Percentiles rank a stretch among this genome's conserved stretches.
These are phyloP conservation scores for Diabrotica undecimpunctata DNA, from an alignment of 1,140 invertebrate genomes.

Conservation along the genomic window DNA sequence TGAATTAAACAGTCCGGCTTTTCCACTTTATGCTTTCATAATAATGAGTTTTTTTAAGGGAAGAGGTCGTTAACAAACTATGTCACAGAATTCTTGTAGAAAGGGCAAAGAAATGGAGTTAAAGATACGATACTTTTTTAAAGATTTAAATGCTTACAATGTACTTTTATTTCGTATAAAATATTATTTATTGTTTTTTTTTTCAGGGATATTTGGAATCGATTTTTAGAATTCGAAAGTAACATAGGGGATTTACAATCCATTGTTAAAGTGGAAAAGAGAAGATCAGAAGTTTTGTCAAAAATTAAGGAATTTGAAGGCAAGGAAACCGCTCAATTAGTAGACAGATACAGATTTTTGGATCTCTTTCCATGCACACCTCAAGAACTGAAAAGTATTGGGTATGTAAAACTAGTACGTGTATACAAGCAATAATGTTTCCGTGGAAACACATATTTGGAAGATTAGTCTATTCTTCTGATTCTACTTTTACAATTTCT, in stretches of 20 bases:
- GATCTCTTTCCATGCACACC: conserved; percentile 89
- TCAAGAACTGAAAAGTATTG: conserved; percentile 84
- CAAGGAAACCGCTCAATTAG: conserved; percentile 92
- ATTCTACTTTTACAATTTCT: no score
- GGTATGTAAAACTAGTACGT: conserved; percentile 51
- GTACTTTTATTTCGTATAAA: no score
- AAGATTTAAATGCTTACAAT: no score
- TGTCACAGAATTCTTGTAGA: no score
- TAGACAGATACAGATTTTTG: conserved; percentile 93
- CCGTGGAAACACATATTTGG: no score
- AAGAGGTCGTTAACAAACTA: no score
- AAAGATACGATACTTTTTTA: no score
- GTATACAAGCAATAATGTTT: background rate
- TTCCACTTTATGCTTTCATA: no score
- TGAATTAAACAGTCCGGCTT: no score
- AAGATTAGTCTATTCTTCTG: no score
- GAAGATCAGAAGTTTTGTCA: conserved; percentile 85
- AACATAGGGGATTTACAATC: conserved; percentile 97
- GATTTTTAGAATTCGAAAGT: conserved; percentile 97
- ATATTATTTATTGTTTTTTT: background rate
- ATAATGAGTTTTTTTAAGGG: no score
- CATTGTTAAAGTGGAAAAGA: conserved; percentile 96
- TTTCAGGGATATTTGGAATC: conserved; percentile 92
- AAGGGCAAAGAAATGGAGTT: no score
- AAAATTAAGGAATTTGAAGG: conserved; percentile 96